Evolutionary conservation across 1,140 invertebrate species (phyloP).

Genomic region (Rhizoglyphus robini): DNA sequence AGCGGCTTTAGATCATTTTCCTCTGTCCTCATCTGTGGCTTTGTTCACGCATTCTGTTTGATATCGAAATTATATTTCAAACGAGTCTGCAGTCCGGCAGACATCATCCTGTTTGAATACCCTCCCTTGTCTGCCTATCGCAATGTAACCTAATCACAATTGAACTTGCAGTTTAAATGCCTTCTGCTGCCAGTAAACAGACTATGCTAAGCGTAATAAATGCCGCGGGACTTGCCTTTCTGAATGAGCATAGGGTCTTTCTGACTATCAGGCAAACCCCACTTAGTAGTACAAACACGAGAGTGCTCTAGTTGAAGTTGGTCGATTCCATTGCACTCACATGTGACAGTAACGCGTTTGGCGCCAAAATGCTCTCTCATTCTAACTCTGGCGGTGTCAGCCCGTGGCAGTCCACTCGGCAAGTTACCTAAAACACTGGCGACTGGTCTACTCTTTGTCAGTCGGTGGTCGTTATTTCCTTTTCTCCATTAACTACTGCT

Average conservation of each 20-base stretch:
- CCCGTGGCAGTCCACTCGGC: too few relatives aligned
- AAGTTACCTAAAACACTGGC: too few relatives aligned
- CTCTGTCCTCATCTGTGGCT: background rate
- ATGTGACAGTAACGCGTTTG: slow-evolving; percentile 7
- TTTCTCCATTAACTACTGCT: background rate
- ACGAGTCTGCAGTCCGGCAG: slow-evolving; percentile 1
- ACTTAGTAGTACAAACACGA: too few relatives aligned
- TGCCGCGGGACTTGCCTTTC: slow-evolving; percentile 5
- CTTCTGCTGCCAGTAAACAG: background rate
- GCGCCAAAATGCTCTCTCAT: background rate
- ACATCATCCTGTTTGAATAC: background rate
- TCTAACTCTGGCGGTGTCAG: too few relatives aligned
- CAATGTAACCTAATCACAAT: slow-evolving; percentile 3
- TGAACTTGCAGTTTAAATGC: slow-evolving; percentile 4
- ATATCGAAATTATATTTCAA: slow-evolving; percentile 14
- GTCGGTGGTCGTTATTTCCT: too few relatives aligned
- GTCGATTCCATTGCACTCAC: too few relatives aligned
- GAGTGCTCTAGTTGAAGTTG: too few relatives aligned
- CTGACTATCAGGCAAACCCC: background rate
- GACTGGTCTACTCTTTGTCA: background rate
- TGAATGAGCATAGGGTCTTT: background rate
- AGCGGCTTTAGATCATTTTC: background rate
- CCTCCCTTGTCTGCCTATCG: background rate
- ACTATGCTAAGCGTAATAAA: background rate
- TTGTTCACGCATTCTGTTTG: slow-evolving; percentile 6